Evolutionary conservation across 2,113 vertebrate species (phyloP), one percentile per base, ranked within the genome.

Genomic region (Sceloporus tristichus): DNA sequence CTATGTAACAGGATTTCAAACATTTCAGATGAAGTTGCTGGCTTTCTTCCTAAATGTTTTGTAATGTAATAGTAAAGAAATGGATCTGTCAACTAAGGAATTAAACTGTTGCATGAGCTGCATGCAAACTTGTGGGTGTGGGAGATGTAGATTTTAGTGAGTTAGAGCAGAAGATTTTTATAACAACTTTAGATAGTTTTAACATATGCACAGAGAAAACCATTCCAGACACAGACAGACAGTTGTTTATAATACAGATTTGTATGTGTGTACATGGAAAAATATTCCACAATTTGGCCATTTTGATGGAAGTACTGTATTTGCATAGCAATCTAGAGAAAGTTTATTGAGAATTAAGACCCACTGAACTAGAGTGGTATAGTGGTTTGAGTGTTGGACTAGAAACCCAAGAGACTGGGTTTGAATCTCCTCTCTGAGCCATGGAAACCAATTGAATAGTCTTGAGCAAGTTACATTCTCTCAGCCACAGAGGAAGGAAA

Each of bases 1-100:
- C 68, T 77, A 80, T 62, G n/a, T 80, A 84, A 42, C 27, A 73
- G 59, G 8, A 62, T 70, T 93, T 66, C 90, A 92, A 88, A 3
- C 34, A 70, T 90, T 91, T 90, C 89, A 93, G 29, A 88, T 87
- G 79, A 70, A 53, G 79, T 8, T 78, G 42, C 90, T 91, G 87
- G 79, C 71, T 85, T 88, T 85, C 65, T 84, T 91, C 76, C 62
- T 38, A 34, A 54, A 27, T 75, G 27, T 19, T 85, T 87, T 93
- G 75, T 85, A 5, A 91, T 89, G 90, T 84, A 80, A 82, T 83
- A 75, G 62, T 9, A 6, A 40, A 70, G n/a, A 84, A 87, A 9
- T 59, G 88, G 16, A 27, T n/a, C 34, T 54, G 62, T 0, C 0
- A 85, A 87, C 54, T 78, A 88, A 92, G 88, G 9, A 40, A 80